phyloP scores from a whole-genome alignment of 2,113 vertebrate genomes.

The Nesogale talazaci region DNA sequence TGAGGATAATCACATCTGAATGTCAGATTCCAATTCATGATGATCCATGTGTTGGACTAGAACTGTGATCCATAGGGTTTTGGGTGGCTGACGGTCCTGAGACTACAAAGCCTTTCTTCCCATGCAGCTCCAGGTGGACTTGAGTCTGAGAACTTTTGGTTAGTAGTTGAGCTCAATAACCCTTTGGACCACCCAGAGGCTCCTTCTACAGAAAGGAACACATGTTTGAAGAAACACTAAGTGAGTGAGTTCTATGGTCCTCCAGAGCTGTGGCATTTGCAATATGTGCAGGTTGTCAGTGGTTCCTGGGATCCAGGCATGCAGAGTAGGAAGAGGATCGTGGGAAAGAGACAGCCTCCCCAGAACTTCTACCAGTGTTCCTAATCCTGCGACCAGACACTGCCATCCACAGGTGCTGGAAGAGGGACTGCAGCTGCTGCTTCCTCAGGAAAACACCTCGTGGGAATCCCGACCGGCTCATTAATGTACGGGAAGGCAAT shows the following conservation, averaged over 20 bases:
- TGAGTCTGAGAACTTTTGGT: not conserved
- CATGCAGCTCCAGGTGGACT: not conserved
- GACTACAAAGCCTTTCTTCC: not conserved
- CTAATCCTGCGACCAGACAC: too few relatives aligned
- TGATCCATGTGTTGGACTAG: not conserved
- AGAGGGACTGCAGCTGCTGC: fast-evolving
- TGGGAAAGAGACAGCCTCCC: not conserved
- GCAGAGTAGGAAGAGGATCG: not conserved
- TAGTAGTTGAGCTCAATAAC: not conserved
- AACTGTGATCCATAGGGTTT: not conserved
- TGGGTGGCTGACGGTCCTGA: not conserved
- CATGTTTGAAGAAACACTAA: not conserved
- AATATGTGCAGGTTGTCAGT: not conserved
- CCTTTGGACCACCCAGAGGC: not conserved
- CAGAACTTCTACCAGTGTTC: too few relatives aligned
- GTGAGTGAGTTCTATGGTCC: not conserved
- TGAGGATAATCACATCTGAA: not conserved
- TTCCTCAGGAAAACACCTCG: not conserved
- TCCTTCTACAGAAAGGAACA: not conserved
- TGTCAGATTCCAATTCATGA: not conserved
- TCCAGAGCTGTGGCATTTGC: not conserved
- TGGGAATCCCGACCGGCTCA: not conserved
- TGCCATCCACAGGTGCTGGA: fast-evolving
- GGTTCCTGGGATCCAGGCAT: not conserved
- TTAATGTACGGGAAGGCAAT: not conserved